Percentiles rank a stretch among this genome's conserved stretches.
Evolutionary conservation across 1,140 invertebrate species (phyloP).

Genomic region (Zaprionus inermis): DNA sequence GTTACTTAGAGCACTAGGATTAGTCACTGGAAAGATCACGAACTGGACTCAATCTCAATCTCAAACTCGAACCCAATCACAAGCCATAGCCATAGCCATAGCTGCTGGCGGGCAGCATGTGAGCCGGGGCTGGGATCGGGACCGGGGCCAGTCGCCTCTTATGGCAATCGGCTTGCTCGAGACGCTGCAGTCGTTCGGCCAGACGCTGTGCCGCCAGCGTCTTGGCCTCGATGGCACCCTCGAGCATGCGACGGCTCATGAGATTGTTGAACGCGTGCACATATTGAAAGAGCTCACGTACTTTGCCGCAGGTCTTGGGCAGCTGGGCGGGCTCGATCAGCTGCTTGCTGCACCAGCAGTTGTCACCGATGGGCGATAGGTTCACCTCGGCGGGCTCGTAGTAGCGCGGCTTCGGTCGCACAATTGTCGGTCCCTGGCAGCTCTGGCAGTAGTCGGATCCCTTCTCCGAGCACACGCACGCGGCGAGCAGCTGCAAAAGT

Average conservation of each 20-base stretch:
- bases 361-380: conserved; percentile 75
- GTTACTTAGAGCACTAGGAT: background rate
- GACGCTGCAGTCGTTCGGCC: conserved; percentile 66
- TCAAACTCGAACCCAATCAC: conserved; percentile 44
- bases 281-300: conserved; percentile 80
- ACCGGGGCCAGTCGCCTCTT: conserved; percentile 35
- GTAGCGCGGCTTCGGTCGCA: conserved; percentile 67
- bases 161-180: conserved; percentile 64
- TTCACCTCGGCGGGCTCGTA: conserved; percentile 57
- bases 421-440: conserved; percentile 55
- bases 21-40: background rate
- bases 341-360: conserved; percentile 77
- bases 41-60: conserved; percentile 1
- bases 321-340: conserved; percentile 75
- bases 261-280: conserved; percentile 72
- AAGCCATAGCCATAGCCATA: conserved; percentile 34
- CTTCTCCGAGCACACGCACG: conserved; percentile 82
- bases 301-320: conserved; percentile 78
- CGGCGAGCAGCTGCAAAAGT: conserved; percentile 53
- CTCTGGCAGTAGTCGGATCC: conserved; percentile 73
- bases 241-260: conserved; percentile 69
- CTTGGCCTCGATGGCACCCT: conserved; percentile 73
- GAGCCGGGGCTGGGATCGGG: conserved; percentile 6
- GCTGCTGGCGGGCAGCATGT: conserved; percentile 17
- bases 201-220: conserved; percentile 72